Percentiles rank a stretch among this genome's conserved stretches.
Evolutionary conservation across 1,140 invertebrate species (phyloP).

Genomic region (Euglossa dilemma): DNA sequence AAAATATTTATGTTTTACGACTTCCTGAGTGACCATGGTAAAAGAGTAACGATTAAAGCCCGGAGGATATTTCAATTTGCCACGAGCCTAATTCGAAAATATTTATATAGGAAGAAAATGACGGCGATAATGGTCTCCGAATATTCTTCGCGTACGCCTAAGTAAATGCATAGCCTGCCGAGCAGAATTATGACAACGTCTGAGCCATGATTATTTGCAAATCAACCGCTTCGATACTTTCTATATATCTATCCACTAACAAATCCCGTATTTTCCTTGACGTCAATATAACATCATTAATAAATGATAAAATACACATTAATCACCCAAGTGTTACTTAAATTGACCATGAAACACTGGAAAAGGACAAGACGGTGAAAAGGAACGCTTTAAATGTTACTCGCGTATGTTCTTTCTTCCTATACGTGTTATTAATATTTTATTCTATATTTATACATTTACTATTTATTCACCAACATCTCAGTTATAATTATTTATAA

Average conservation of each 20-base stretch:
- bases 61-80: background rate
- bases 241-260: too few species aligned
- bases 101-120: background rate
- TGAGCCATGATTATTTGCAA: background rate
- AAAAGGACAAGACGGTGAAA: background rate
- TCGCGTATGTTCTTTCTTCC: too few species aligned
- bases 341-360: background rate
- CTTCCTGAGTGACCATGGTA: background rate
- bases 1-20: conserved; percentile 22
- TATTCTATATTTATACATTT: too few species aligned
- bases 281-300: background rate
- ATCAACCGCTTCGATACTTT: too few species aligned
- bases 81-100: background rate
- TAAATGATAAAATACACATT: background rate
- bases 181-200: background rate
- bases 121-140: background rate
- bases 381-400: background rate
- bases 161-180: background rate
- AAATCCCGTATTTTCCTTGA: background rate
- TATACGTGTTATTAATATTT: too few species aligned
- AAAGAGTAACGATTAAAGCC: background rate
- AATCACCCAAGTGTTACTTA: background rate
- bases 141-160: background rate
- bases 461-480: too few species aligned
- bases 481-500: too few species aligned